A percentile compares a stretch with the other conserved stretches of the same genome.
phyloP scores from a whole-genome alignment of 2,113 vertebrate species.

The Xiphorhynchus elegans region DNA sequence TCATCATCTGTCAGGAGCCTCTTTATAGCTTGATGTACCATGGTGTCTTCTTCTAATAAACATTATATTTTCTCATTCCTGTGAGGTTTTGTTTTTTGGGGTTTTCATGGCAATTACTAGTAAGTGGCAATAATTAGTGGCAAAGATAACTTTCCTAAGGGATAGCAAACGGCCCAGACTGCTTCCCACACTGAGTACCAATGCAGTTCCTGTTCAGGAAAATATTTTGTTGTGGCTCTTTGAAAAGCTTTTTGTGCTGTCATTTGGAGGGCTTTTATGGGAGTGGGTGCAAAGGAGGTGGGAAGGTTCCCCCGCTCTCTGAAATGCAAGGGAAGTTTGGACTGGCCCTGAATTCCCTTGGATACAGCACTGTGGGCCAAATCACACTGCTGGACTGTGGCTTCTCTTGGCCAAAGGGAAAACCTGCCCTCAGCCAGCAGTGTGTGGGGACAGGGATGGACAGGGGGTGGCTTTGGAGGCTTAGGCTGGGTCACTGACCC shows the following conservation, averaged over 20 bases:
- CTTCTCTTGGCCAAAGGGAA: not conserved
- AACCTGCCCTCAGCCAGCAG: not conserved
- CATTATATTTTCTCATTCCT: conserved; percentile 70
- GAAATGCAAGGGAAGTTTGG: not conserved
- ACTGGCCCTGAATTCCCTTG: not conserved
- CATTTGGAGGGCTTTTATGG: not conserved
- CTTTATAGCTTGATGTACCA: conserved; percentile 54
- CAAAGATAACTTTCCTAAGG: not conserved
- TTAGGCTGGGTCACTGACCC: not conserved
- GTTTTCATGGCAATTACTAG: not conserved
- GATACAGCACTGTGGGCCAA: not conserved
- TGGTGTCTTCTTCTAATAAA: conserved; percentile 74
- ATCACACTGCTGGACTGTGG: not conserved
- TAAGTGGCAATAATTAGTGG: not conserved
- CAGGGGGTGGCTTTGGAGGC: not conserved
- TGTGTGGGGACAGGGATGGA: not conserved
- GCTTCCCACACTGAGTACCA: not conserved
- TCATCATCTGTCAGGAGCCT: conserved; percentile 40
- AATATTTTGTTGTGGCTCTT: not conserved
- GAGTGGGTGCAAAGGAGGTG: not conserved
- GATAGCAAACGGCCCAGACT: not conserved
- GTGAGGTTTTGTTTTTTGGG: conserved; percentile 36
- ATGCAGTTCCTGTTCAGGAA: not conserved
- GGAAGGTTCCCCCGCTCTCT: not conserved
- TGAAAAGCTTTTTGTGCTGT: not conserved